phyloP scores from a whole-genome alignment of 2,113 vertebrate genomes.

The Crocuta crocuta region DNA sequence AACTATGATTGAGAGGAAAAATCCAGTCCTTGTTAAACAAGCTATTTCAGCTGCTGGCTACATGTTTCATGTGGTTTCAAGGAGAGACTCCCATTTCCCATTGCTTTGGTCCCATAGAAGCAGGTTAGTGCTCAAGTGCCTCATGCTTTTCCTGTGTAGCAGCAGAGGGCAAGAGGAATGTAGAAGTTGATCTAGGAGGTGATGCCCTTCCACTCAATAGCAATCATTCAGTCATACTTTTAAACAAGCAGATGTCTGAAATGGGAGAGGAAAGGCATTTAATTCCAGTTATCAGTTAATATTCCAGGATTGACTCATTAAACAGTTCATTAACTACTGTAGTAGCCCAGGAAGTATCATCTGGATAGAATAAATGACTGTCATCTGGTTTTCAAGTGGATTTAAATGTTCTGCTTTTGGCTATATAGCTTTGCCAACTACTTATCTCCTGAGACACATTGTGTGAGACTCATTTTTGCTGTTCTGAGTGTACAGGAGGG shows the following conservation, averaged over 20 bases:
- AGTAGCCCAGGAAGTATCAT: conserved; percentile 74
- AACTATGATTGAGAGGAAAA: conserved; percentile 75
- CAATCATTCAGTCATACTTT: background rate
- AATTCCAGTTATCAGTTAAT: conserved; percentile 72
- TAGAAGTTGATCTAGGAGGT: background rate
- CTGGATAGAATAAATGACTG: conserved; percentile 60
- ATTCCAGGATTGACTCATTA: conserved; percentile 73
- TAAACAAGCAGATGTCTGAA: background rate
- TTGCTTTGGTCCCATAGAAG: background rate
- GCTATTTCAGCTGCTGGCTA: conserved; percentile 58
- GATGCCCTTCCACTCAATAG: background rate
- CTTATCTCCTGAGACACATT: conserved; percentile 59
- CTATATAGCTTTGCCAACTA: conserved; percentile 41
- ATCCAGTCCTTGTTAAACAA: conserved; percentile 72
- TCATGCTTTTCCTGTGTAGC: background rate
- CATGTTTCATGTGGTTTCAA: conserved; percentile 13
- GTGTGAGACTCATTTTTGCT: conserved; percentile 48
- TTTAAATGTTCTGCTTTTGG: conserved; percentile 67
- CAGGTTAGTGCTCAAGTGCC: background rate
- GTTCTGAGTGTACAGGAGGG: background rate
- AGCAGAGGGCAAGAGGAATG: background rate
- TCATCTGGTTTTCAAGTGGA: conserved; percentile 69
- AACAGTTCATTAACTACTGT: conserved; percentile 69
- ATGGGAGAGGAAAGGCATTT: conserved; percentile 54
- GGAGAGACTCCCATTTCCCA: background rate